Conservation (phyloP, 2,888 invertebrate species). For the Parelbella ahira region DNA sequence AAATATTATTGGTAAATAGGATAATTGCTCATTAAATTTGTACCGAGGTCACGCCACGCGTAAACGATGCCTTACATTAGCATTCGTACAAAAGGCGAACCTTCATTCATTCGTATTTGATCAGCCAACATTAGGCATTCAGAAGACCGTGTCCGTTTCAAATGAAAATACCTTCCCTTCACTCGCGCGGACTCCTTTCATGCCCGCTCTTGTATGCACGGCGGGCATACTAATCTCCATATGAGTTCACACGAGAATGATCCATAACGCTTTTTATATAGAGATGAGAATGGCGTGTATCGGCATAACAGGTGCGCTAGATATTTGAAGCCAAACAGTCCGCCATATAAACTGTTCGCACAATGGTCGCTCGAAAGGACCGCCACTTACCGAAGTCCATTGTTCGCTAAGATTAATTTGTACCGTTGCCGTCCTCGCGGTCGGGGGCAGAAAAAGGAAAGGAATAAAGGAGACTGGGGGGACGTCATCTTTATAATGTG, state of each 20-base stretch:
- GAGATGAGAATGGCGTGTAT: slow-evolving; percentile 1
- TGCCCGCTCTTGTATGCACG: slow-evolving; percentile 17
- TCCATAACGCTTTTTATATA: not conserved
- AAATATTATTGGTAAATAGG: too few species aligned
- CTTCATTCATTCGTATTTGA: slow-evolving; percentile 18
- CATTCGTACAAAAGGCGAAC: slow-evolving; percentile 4
- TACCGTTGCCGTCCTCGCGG: slow-evolving; percentile 38
- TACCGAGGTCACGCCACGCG: too few species aligned
- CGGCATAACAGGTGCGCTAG: slow-evolving; percentile 15
- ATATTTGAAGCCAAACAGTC: slow-evolving; percentile 24
- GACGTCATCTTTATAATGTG: slow-evolving; percentile 46
- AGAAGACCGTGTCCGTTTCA: slow-evolving; percentile 27
- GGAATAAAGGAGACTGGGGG: slow-evolving; percentile 32
- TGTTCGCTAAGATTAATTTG: slow-evolving; percentile 64
- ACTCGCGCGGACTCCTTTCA: slow-evolving; percentile 24
- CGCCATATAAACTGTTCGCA: slow-evolving; percentile 22
- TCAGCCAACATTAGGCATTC: slow-evolving; percentile 27
- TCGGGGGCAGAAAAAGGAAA: slow-evolving; percentile 39
- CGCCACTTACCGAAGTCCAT: slow-evolving; percentile 49
- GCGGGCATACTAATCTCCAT: slow-evolving; percentile 17
- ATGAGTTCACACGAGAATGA: slow-evolving; percentile 1
- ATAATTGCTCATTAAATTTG: too few species aligned
- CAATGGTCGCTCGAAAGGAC: slow-evolving; percentile 36
- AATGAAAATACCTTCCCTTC: slow-evolving; percentile 29
- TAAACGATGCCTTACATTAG: not conserved